Percentiles rank a stretch among this genome's conserved stretches.
Evolutionary conservation across 2,888 invertebrate species (phyloP).

Genomic region (Bhutanitis thaidina): DNA sequence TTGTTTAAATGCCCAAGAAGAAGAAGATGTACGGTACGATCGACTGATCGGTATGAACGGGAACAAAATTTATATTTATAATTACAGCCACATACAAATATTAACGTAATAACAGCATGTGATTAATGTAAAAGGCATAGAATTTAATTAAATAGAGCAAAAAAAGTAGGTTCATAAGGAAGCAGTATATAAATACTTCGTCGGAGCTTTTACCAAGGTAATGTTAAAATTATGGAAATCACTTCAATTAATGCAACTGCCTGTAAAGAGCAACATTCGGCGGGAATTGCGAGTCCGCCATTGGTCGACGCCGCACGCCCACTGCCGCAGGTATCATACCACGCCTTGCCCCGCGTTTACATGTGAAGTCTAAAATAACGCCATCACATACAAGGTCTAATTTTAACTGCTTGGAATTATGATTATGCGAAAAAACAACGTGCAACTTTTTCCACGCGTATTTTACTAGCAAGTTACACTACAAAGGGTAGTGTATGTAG

Average conservation of each 20-base stretch:
- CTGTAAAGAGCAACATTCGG: constrained; percentile 49
- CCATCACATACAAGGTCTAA: constrained; percentile 7
- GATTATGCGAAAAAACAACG: constrained; percentile 15
- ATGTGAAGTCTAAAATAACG: constrained; percentile 63
- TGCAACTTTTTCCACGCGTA: too few species aligned
- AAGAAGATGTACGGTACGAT: too few species aligned
- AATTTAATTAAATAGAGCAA: too few species aligned
- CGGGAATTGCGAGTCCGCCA: constrained; percentile 35
- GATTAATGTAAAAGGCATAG: too few species aligned
- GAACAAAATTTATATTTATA: too few species aligned
- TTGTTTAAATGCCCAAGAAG: too few species aligned
- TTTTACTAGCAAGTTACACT: too few species aligned
- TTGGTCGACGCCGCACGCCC: constrained; percentile 52
- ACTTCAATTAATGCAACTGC: constrained; percentile 51
- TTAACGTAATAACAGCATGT: too few species aligned
- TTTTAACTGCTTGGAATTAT: constrained; percentile 17
- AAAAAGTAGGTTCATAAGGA: too few species aligned
- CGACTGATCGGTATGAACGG: too few species aligned
- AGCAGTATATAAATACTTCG: constrained; percentile 20
- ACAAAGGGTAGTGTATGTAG: too few species aligned
- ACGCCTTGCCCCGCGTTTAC: constrained; percentile 45
- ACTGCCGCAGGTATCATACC: constrained; percentile 58
- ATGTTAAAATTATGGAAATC: constrained; percentile 64
- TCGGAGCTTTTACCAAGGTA: constrained; percentile 36
- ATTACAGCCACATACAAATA: too few species aligned